Percentiles rank a stretch among this genome's conserved stretches.
Evolutionary conservation across 2,888 invertebrate genomes (phyloP).

Genomic region (Athripsodes cinereus): DNA sequence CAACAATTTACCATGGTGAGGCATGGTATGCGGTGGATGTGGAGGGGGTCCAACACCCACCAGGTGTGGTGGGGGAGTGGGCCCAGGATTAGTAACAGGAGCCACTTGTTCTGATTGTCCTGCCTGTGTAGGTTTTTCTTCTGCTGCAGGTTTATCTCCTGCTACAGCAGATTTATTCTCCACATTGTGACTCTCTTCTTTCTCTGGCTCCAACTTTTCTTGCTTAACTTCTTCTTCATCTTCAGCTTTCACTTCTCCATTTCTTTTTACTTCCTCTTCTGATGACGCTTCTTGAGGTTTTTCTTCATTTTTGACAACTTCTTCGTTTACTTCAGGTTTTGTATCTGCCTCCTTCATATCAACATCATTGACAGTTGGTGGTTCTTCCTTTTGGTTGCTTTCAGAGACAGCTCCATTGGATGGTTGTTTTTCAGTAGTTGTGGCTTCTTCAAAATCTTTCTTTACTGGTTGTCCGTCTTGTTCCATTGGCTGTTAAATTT

Average conservation of each 20-base stretch:
- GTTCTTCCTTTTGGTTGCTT: not conserved
- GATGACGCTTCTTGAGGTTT: not conserved
- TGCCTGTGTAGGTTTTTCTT: not conserved
- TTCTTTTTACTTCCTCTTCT: constrained; percentile 4
- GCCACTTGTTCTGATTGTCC: not conserved
- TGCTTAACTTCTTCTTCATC: constrained; percentile 1
- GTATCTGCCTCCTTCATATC: constrained; percentile 5
- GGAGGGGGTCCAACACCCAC: constrained; percentile 18
- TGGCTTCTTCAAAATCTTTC: constrained; percentile 24
- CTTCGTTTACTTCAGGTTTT: constrained; percentile 4
- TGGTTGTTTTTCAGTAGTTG: constrained; percentile 9
- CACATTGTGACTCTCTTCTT: constrained; percentile 5
- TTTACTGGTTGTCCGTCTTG: constrained; percentile 26
- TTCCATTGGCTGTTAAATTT: constrained; percentile 23
- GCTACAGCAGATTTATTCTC: not conserved
- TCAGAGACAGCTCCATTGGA: not conserved
- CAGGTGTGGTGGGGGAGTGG: constrained; percentile 16
- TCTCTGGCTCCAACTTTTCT: not conserved
- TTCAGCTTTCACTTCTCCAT: not conserved
- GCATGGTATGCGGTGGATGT: constrained; percentile 32
- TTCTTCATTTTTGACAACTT: not conserved
- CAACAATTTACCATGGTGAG: constrained; percentile 32
- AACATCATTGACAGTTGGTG: constrained; percentile 4
- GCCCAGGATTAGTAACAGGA: constrained; percentile 20
- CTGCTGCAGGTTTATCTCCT: constrained; percentile 3